Base-by-base conservation (phyloP, 2,888 invertebrate genomes). In the Notodonta dromedarius region DNA sequence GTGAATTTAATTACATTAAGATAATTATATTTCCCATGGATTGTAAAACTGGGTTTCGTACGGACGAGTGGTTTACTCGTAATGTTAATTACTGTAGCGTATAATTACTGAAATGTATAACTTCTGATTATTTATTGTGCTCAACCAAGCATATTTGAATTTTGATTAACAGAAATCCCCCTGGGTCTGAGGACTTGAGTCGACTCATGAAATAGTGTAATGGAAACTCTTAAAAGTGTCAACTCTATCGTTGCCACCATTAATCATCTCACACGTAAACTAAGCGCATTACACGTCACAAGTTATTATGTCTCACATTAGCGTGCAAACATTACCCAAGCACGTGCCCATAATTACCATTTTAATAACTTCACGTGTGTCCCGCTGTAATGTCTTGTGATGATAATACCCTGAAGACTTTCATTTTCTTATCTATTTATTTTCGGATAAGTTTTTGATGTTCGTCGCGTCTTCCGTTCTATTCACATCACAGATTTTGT, bases 321-420 rank as follows among this genome's bases (percentile, higher is more conserved):
- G 56, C 50, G 62, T 58, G 68, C 69, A 74, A 72, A 72, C 71
- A 69, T 46, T n/a, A 46, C n/a, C 46, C 5, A 11, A 2, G 52
- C 63, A 59, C 55, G 59, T 67, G 65, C 56, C 55, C 51, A 57
- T 75, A 73, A 73, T 76, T 73, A 73, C 76, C 67, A 73, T 75
- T 70, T 70, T 75, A 73, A 73, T 75, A 67, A 73, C 62, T 66
- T 56, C 62, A 66, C 70, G 67, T 67, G 57, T 66, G 46, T 46
- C 64, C 32, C 16, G 56, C 62, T 59, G 52, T 58, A 63, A 63
- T 60, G 70, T 57, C 56, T 55, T 51, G 60, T 0, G 55, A 55
- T n/a, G 14, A 32, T 40, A 40, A 4, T 7, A 16, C 12, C 2
- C 5, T 6, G 40, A 6, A n/a, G 11, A 11, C 4, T 42, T 42